Conservation (phyloP, 2,113 vertebrate genomes). For the Heptranchias perlo region DNA sequence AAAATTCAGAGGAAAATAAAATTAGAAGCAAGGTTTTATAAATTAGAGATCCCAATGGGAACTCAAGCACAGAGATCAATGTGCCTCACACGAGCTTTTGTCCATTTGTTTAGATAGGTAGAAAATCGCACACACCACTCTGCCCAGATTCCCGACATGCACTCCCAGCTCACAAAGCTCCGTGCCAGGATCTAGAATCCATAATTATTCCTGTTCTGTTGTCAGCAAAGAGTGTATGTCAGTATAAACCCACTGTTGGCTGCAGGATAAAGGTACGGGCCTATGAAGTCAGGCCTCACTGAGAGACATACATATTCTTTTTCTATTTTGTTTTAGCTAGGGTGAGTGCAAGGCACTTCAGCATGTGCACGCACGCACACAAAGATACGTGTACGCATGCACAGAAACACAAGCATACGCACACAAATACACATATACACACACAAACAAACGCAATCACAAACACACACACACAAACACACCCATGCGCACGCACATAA, state of each 20-base stretch:
- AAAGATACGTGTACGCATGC: neutral
- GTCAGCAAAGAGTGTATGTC: neutral
- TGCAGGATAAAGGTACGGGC: neutral
- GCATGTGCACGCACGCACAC: neutral
- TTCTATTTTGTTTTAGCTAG: neutral
- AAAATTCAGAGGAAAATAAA: neutral
- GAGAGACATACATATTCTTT: neutral
- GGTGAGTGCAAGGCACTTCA: neutral
- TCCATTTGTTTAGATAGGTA: no score
- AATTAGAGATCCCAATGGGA: neutral
- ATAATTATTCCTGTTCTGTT: neutral
- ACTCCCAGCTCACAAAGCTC: neutral
- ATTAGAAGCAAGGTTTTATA: neutral
- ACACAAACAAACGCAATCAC: neutral
- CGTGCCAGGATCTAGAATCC: neutral
- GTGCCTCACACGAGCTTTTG: neutral
- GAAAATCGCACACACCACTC: neutral
- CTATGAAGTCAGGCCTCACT: neutral
- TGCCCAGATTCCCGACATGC: neutral
- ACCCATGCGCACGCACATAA: neutral
- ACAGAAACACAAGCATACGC: neutral
- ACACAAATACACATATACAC: neutral
- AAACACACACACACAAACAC: neutral
- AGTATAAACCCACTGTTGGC: neutral
- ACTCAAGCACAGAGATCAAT: neutral